Evolutionary conservation across 2,113 vertebrate genomes (phyloP).

Genomic region (Eretmochelys imbricata): DNA sequence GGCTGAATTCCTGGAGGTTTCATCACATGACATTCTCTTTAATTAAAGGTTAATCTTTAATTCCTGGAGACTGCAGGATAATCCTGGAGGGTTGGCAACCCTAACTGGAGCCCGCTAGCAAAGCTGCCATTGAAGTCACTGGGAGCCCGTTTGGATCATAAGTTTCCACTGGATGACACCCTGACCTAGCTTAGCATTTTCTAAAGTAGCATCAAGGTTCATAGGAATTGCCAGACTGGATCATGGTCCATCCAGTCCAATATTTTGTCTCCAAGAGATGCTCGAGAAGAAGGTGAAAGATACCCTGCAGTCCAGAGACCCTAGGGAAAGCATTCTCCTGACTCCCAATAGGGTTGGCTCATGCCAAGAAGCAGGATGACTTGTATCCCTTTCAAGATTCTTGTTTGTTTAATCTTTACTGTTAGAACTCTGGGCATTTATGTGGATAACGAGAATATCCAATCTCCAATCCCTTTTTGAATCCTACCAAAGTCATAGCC

Average conservation of each 20-base stretch:
- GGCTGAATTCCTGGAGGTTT: no score
- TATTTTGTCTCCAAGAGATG: neutral
- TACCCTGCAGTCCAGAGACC: neutral
- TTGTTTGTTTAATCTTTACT: neutral
- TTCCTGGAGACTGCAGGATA: no score
- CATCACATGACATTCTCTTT: no score
- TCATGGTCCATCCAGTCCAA: neutral
- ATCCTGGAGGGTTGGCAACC: no score
- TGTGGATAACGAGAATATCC: no score
- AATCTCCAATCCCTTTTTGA: neutral
- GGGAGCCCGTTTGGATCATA: neutral
- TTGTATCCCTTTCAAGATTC: neutral
- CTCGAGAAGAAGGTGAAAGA: neutral
- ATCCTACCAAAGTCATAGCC: rapidly evolving
- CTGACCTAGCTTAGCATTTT: neutral
- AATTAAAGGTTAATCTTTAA: no score
- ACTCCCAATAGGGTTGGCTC: rapidly evolving
- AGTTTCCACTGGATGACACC: neutral
- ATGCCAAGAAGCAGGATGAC: neutral
- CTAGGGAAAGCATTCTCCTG: neutral
- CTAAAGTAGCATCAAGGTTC: neutral
- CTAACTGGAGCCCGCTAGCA: neutral
- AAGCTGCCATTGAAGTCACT: neutral
- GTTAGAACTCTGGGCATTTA: neutral
- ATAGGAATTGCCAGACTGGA: neutral